These are phyloP conservation scores for Brenthis daphne DNA, from an alignment of 2,888 invertebrate species.

Conservation along the genomic window DNA sequence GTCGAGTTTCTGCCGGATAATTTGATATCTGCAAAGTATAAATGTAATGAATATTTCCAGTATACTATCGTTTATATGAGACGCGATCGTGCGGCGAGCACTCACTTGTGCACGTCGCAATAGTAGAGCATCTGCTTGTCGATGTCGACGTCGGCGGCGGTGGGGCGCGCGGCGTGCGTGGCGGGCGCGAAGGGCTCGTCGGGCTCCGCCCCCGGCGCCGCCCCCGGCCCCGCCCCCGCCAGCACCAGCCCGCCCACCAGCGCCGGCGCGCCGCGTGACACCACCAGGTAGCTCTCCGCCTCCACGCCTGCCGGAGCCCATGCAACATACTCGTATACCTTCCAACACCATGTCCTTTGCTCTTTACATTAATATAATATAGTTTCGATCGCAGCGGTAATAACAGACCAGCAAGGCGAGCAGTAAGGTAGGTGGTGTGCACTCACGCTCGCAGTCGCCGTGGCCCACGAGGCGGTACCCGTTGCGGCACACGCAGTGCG, in stretches of 20 bases:
- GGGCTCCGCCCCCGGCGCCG: slow-evolving; percentile 76
- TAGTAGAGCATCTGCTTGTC: slow-evolving; percentile 39
- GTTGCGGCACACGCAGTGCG: slow-evolving; percentile 87
- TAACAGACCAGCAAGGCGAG: not conserved
- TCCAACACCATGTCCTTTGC: not conserved
- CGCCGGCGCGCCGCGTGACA: slow-evolving; percentile 80
- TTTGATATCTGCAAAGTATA: slow-evolving; percentile 71
- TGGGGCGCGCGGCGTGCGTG: slow-evolving; percentile 60
- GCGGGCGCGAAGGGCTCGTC: slow-evolving; percentile 88
- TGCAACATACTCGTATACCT: not conserved
- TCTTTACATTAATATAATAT: not conserved
- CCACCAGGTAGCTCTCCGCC: slow-evolving; percentile 83
- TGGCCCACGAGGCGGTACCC: slow-evolving; percentile 84
- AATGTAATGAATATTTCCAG: too few species aligned
- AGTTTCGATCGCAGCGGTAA: not conserved
- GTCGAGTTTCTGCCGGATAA: slow-evolving; percentile 85
- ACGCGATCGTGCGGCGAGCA: not conserved
- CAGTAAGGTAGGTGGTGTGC: not conserved
- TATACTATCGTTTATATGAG: not conserved
- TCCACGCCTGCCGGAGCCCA: slow-evolving; percentile 68
- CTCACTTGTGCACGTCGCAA: slow-evolving; percentile 41
- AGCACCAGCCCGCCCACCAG: slow-evolving; percentile 86
- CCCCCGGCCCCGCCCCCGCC: slow-evolving; percentile 43
- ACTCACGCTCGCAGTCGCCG: slow-evolving; percentile 84
- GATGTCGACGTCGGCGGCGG: slow-evolving; percentile 45